Evolutionary conservation across 2,113 vertebrate genomes (phyloP), one percentile per base, ranked within the genome.

Genomic region (Dissostichus mawsoni): DNA sequence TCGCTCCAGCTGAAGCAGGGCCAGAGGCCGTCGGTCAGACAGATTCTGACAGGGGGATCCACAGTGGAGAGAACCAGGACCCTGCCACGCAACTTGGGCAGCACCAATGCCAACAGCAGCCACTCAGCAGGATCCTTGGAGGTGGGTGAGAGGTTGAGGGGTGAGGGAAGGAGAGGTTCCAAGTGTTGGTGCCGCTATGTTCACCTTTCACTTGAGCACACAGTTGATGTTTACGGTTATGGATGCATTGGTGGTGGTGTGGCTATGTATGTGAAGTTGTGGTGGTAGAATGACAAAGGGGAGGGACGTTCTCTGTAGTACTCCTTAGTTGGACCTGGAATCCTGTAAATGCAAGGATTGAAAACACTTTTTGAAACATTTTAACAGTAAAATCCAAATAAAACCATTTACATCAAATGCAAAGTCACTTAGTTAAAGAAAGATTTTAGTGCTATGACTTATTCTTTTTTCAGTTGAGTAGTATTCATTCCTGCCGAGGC

Each of bases 61-160:
- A 94, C 97, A 3, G 96, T 96, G 47, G 97, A 99, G 89, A 96
- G 97, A 91, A 99, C 97, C 94, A 96, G 97, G 88, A 99, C 97
- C 93, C 97, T 99, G 95, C 98, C 98, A 45, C 98, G 98, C 76
- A 99, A 97, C 10, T 96, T 99, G 82, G 97, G 97, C 0, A 98
- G 98, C 90, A 96, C 95, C 85, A 93, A 93, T 68, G 85, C 89
- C 0, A 97, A 96, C 91, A 95, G 96, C 18, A 96, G 95, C 93
- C 92, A 96, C 94, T 98, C 97, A 74, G 96, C 96, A 91, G 97
- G 97, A 90, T 99, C 98, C 33, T 92, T 99, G 86, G 98, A 99
- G 97, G 98, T 99, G 94, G 97, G 98, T 94, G 69, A 81, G 74
- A 74, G 76, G 65, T 72, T 29, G 47, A 74, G 29, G 18, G 56